Percentiles rank a stretch among this genome's conserved stretches.
Evolutionary conservation across 2,797 vertebrate species (phyloP).

Genomic region (Macroramphosus scolopax): DNA sequence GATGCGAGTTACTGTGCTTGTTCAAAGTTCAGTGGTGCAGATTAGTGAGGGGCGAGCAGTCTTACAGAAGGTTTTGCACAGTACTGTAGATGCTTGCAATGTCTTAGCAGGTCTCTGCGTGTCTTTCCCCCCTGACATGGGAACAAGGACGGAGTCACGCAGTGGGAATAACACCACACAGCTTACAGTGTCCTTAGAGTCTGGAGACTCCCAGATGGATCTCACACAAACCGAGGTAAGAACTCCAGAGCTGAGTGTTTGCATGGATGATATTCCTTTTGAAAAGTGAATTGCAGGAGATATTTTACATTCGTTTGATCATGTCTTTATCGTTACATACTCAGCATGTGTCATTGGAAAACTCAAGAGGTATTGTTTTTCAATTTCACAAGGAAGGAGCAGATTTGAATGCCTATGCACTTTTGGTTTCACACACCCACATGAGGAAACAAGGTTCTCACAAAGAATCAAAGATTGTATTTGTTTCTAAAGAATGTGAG

Average conservation of each 20-base stretch:
- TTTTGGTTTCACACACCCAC: too few species aligned
- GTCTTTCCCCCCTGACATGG: slow-evolving; percentile 54
- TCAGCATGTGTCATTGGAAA: too few species aligned
- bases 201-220: slow-evolving; percentile 56
- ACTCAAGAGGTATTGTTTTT: too few species aligned
- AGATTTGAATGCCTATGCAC: too few species aligned
- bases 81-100: slow-evolving; percentile 27
- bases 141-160: slow-evolving; percentile 32
- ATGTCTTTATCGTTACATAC: too few species aligned
- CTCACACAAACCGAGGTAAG: slow-evolving; percentile 66
- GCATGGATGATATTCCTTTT: background rate
- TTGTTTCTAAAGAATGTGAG: too few species aligned
- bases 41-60: slow-evolving; percentile 54
- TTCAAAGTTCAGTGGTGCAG: slow-evolving; percentile 76
- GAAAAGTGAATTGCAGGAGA: background rate
- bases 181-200: slow-evolving; percentile 29
- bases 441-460: too few species aligned
- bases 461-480: too few species aligned
- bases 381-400: too few species aligned
- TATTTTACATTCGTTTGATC: too few species aligned
- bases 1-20: slow-evolving; percentile 69
- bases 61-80: slow-evolving; percentile 23
- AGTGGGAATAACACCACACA: slow-evolving; percentile 28
- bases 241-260: slow-evolving; percentile 2
- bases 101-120: slow-evolving; percentile 52